Evolutionary conservation across 2,797 vertebrate species (phyloP).

Genomic region (Rhodeus uyekii): DNA sequence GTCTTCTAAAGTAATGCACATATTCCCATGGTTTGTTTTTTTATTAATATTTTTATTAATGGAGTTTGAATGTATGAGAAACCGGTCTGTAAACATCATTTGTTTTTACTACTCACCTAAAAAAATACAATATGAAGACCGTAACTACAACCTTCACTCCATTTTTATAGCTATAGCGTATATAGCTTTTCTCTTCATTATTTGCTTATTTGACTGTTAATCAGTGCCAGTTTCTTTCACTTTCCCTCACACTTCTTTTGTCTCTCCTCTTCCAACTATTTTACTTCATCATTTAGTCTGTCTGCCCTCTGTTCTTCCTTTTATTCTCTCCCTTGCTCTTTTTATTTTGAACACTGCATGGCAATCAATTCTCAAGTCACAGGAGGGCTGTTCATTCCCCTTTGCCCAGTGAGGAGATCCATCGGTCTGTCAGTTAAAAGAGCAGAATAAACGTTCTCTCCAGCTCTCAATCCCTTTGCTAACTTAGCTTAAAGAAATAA

Average conservation of each 20-base stretch:
- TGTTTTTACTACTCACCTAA: not conserved
- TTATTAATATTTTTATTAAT: not conserved
- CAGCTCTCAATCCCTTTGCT: slow-evolving; percentile 69
- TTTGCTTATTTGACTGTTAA: slow-evolving; percentile 46
- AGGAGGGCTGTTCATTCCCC: slow-evolving; percentile 53
- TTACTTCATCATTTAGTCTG: slow-evolving; percentile 55
- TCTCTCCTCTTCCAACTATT: slow-evolving; percentile 53
- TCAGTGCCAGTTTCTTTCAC: slow-evolving; percentile 33
- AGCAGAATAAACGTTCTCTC: slow-evolving; percentile 66
- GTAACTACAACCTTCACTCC: no score
- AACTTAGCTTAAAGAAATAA: slow-evolving; percentile 70
- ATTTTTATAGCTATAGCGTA: not conserved
- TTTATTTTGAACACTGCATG: slow-evolving; percentile 51
- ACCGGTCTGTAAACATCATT: not conserved
- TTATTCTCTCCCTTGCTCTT: slow-evolving; percentile 66
- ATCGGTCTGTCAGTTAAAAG: slow-evolving; percentile 47
- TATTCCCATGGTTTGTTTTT: slow-evolving; percentile 14
- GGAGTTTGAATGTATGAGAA: not conserved
- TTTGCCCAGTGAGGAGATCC: slow-evolving; percentile 50
- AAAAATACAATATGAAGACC: not conserved
- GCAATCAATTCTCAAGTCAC: slow-evolving; percentile 59
- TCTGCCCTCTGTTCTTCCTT: slow-evolving; percentile 63
- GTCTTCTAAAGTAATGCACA: not conserved
- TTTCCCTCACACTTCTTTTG: not conserved
- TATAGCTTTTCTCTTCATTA: not conserved